phyloP scores from a whole-genome alignment of 2,888 invertebrate species.

The Polydrusus pterygomalis region DNA sequence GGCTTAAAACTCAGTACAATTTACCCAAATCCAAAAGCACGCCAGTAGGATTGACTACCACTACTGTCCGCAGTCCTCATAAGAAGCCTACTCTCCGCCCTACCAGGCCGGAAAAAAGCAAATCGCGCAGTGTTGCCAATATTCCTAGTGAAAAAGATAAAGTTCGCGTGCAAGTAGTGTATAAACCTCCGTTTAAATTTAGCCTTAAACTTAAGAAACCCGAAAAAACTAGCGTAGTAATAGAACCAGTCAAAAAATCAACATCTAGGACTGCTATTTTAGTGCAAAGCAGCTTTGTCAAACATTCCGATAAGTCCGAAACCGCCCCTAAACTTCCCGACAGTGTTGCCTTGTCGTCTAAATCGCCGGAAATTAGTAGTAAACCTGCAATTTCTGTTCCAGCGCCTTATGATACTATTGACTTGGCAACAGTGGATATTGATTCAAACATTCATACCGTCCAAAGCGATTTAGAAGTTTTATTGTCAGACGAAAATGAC shows the following conservation, averaged over 20 bases:
- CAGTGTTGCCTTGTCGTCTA: conserved; percentile 28
- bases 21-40: conserved; percentile 91
- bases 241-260: conserved; percentile 74
- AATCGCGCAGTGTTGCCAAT: conserved; percentile 80
- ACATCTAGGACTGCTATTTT: conserved; percentile 72
- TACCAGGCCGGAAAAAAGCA: conserved; percentile 74
- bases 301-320: not conserved
- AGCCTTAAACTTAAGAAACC: conserved; percentile 86
- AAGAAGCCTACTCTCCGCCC: conserved; percentile 71
- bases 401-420: conserved; percentile 48
- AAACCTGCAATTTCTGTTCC: conserved; percentile 29
- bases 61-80: conserved; percentile 75
- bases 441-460: conserved; percentile 78
- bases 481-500: conserved; percentile 75
- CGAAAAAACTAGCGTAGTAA: conserved; percentile 79
- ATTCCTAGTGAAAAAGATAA: conserved; percentile 78
- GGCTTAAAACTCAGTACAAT: conserved; percentile 84
- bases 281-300: conserved; percentile 65
- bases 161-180: conserved; percentile 88
- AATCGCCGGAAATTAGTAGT: not conserved
- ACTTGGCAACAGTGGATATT: conserved; percentile 68
- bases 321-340: conserved; percentile 9
- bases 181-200: conserved; percentile 91
- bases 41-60: conserved; percentile 81
- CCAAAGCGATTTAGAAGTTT: conserved; percentile 77